Conservation (phyloP, 2,888 invertebrate species). For the Tholera decimalis region DNA sequence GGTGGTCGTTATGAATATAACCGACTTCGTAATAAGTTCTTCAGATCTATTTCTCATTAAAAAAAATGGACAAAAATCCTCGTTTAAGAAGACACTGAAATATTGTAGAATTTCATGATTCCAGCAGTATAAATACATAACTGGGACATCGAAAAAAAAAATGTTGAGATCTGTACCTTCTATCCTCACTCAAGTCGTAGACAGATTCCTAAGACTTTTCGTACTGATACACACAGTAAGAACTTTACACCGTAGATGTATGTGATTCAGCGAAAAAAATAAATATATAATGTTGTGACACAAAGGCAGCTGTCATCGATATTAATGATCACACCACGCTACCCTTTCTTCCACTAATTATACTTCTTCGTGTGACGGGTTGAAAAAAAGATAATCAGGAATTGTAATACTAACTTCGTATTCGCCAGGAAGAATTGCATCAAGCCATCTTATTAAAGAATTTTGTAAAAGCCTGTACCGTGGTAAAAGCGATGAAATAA, state of each 20-base stretch:
- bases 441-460: not conserved
- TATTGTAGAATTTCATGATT: not conserved
- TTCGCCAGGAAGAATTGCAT: not conserved
- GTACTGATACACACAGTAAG: slow-evolving; percentile 2
- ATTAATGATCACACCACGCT: slow-evolving; percentile 77
- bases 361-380: slow-evolving; percentile 15
- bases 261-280: slow-evolving; percentile 82
- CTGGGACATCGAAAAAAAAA: too few relatives aligned
- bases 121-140: too few relatives aligned
- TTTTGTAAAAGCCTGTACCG: too few relatives aligned
- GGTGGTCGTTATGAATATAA: not conserved
- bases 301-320: slow-evolving; percentile 74
- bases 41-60: not conserved
- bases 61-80: not conserved
- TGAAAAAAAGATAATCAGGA: slow-evolving; percentile 35
- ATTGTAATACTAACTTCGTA: slow-evolving; percentile 2
- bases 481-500: too few relatives aligned
- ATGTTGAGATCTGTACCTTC: too few relatives aligned
- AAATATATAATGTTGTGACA: slow-evolving; percentile 73
- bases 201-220: not conserved
- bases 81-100: not conserved
- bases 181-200: not conserved
- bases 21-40: not conserved
- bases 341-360: slow-evolving; percentile 48
- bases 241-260: slow-evolving; percentile 75